Evolutionary conservation across 2,797 vertebrate genomes (phyloP).

Genomic region (Tenualosa thibaudeaui): DNA sequence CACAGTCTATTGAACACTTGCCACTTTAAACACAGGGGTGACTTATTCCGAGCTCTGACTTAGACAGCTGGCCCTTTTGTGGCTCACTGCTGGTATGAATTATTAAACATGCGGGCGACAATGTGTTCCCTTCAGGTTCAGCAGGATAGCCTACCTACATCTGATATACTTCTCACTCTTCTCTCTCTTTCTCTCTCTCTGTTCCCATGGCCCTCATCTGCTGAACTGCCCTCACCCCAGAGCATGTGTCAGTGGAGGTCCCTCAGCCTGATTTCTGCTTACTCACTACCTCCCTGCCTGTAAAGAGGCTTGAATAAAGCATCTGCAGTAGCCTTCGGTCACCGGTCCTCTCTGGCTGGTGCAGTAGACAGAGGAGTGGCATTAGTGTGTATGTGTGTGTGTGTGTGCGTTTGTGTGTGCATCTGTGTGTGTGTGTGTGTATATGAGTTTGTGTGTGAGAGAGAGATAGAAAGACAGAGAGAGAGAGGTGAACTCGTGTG

Average conservation of each 20-base stretch:
- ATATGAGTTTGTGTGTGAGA: slow-evolving; percentile 24
- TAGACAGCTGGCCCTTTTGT: slow-evolving; percentile 5
- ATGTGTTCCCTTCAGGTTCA: slow-evolving; percentile 6
- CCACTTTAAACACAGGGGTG: background rate
- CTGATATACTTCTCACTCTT: background rate
- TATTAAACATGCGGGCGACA: slow-evolving; percentile 1
- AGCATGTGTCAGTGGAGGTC: slow-evolving; percentile 13
- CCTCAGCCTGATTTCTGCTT: slow-evolving; percentile 9
- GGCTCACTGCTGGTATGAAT: background rate
- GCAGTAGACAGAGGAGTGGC: background rate
- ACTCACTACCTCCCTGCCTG: slow-evolving; percentile 7
- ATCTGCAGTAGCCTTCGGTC: slow-evolving; percentile 15
- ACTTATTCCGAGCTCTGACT: background rate
- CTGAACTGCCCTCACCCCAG: background rate
- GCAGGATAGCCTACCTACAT: background rate
- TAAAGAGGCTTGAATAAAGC: background rate
- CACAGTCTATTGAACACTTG: background rate
- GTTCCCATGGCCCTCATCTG: background rate
- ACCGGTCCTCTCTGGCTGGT: slow-evolving; percentile 9
- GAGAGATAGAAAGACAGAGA: background rate
- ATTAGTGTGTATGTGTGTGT: slow-evolving; percentile 14
- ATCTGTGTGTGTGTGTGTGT: slow-evolving; percentile 18
- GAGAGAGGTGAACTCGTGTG: background rate
- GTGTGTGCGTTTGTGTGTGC: slow-evolving; percentile 21
- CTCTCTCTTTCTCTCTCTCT: background rate